Evolutionary conservation across 2,888 invertebrate genomes (phyloP).

Genomic region (Scaptomyza reducta): DNA sequence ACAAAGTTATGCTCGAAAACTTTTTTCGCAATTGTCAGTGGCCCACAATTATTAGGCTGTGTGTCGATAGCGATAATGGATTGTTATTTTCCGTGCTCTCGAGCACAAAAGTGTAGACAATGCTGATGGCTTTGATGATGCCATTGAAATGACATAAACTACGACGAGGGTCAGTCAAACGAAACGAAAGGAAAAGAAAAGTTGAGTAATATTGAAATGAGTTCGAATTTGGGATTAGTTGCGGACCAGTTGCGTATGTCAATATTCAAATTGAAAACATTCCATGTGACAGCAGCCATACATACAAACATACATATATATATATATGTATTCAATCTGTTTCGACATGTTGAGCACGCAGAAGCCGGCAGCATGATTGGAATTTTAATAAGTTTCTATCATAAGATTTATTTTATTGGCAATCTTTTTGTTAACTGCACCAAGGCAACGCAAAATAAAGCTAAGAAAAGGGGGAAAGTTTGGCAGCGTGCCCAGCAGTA

Average conservation of each 20-base stretch:
- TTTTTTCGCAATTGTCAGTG: constrained; percentile 31
- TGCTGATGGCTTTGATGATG: constrained; percentile 25
- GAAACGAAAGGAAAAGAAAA: constrained; percentile 5
- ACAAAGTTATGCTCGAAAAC: no score
- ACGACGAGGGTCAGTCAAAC: constrained; percentile 22
- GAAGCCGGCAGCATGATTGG: constrained; percentile 54
- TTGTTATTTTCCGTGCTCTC: constrained; percentile 53
- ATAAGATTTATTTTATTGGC: constrained; percentile 39
- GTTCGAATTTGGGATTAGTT: constrained; percentile 17
- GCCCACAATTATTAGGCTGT: constrained; percentile 17
- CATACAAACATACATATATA: not conserved
- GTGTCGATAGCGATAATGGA: constrained; percentile 45
- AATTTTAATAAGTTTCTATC: constrained; percentile 71
- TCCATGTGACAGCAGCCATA: constrained; percentile 45
- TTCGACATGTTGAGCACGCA: constrained; percentile 33
- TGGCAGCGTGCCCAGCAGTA: constrained; percentile 32
- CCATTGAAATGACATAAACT: constrained; percentile 49
- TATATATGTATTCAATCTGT: not conserved
- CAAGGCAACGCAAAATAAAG: not conserved
- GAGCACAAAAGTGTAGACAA: constrained; percentile 48
- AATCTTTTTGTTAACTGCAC: constrained; percentile 15
- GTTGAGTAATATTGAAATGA: constrained; percentile 28
- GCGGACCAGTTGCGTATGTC: constrained; percentile 39
- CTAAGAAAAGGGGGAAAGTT: constrained; percentile 10
- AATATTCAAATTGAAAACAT: constrained; percentile 72